Base-by-base conservation (phyloP, 2,797 vertebrate species). In the Margarornis squamiger region DNA sequence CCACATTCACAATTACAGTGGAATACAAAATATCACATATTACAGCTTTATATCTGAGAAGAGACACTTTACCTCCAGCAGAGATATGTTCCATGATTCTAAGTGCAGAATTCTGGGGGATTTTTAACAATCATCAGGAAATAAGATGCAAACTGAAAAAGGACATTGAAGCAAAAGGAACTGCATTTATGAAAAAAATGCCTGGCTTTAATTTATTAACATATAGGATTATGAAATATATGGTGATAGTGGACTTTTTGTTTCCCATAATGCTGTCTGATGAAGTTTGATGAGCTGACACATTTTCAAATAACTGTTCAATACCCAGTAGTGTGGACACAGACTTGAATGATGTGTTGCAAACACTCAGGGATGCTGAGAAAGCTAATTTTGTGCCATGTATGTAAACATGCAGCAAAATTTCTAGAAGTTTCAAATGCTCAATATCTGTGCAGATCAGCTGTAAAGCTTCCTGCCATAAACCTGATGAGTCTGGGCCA, bases 391-490 rank as follows among this genome's bases (percentile, higher is more conserved):
- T 70, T 76, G 20, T 71, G 39, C 36, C 24, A 38, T 9, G 17
- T 51, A 54, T n/a, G 36, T 77, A 94, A 90, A 88, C 9, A 49
- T 1, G 5, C 7, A 46, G 43, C 38, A 71, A 58, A 70, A 78
- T 41, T 86, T 88, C 78, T 62, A 41, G 48, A 79, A 57, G 51
- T 30, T 91, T 89, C 70, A 91, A 68, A 73, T n/a, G 38, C 61
- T 82, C 55, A 54, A 1, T 73, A 58, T 61, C 49, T 59, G 48
- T 20, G 16, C 27, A 83, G 36, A 59, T 38, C 59, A 93, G 26
- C 48, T 76, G 29, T 58, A 92, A 93, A 88, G 9, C 67, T 82
- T 87, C 61, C 63, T 87, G 71, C 71, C 65, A 63, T 88, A 85
- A 82, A 76, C 70, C 43, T 29, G 29, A 24, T 32, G 55, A 79